phyloP scores from a whole-genome alignment of 2,113 vertebrate genomes.

The Manacus vitellinus region DNA sequence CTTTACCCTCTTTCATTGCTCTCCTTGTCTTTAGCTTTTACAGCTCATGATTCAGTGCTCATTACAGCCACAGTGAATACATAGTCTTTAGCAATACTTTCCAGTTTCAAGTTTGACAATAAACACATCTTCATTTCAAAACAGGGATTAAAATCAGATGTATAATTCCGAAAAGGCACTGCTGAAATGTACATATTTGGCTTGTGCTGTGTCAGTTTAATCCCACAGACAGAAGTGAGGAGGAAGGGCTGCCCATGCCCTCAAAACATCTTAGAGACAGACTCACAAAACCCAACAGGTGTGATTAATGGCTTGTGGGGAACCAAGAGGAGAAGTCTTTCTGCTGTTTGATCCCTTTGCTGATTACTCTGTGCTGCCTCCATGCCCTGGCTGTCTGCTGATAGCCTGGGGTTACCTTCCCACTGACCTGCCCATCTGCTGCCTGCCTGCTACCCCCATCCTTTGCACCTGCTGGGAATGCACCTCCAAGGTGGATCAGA shows the following conservation, averaged over 20 bases:
- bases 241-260: background rate
- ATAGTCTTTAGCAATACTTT: background rate
- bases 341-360: background rate
- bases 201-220: background rate
- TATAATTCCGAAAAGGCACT: background rate
- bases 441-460: background rate
- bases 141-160: background rate
- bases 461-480: background rate
- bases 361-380: background rate
- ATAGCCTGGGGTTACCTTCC: background rate
- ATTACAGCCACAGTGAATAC: background rate
- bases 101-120: background rate
- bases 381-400: background rate
- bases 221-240: background rate
- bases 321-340: background rate
- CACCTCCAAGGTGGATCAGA: background rate
- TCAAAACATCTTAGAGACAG: background rate
- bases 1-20: background rate
- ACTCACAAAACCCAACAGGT: background rate
- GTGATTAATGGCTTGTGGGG: background rate
- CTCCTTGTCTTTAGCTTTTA: background rate
- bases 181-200: background rate
- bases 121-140: background rate
- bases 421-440: constrained; percentile 30
- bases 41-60: accelerated